Conservation (phyloP, 2,888 invertebrate species). For the Pyrgus malvae region DNA sequence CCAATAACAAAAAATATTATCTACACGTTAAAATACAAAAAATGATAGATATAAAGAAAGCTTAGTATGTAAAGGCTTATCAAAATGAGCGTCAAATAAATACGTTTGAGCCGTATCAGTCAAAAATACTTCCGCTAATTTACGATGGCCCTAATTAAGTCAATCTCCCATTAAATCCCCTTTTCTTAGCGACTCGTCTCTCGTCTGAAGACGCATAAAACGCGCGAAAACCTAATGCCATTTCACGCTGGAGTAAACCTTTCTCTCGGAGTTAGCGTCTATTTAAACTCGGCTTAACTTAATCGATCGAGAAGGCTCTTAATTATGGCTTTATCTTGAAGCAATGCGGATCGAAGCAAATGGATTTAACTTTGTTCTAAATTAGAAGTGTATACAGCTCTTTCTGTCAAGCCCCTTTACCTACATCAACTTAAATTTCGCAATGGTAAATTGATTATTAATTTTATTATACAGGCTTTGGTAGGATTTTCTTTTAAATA, state of each 20-base stretch:
- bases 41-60: neutral
- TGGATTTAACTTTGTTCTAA: slow-evolving; percentile 64
- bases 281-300: slow-evolving; percentile 80
- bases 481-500: no score
- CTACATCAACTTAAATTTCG: no score
- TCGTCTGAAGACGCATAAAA: slow-evolving; percentile 64
- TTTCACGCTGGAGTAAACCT: slow-evolving; percentile 82
- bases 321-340: slow-evolving; percentile 79
- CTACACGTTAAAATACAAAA: neutral
- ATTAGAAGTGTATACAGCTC: slow-evolving; percentile 42
- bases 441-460: no score
- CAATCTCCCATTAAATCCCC: slow-evolving; percentile 77
- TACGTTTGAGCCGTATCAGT: slow-evolving; percentile 64
- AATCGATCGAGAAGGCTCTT: slow-evolving; percentile 81
- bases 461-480: no score
- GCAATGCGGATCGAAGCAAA: slow-evolving; percentile 68
- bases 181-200: slow-evolving; percentile 76
- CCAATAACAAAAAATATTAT: no score
- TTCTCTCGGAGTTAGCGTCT: slow-evolving; percentile 79
- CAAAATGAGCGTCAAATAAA: slow-evolving; percentile 41
- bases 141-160: slow-evolving; percentile 74
- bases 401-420: neutral
- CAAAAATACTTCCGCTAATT: slow-evolving; percentile 73
- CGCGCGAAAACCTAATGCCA: slow-evolving; percentile 81
- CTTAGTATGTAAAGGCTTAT: neutral